Evolutionary conservation across 2,797 vertebrate species (phyloP), one percentile per base, ranked within the genome.

Genomic region (Danionella dracula): DNA sequence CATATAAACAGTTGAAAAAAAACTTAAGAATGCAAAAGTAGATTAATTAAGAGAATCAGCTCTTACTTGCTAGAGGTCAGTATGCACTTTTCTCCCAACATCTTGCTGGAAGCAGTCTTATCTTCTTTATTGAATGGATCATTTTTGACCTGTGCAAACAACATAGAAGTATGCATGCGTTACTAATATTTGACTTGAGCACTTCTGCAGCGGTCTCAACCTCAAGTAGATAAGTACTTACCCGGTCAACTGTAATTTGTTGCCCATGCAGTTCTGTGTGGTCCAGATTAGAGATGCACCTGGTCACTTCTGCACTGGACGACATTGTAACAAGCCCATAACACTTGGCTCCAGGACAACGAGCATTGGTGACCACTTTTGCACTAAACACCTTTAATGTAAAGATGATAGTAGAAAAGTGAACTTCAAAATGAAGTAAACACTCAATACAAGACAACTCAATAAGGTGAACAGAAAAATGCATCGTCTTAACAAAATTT

Each of bases 281-380:
- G 79, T 99, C 93, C 1, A 99, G 90, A 74, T 98, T 96, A 35
- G 93, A 91, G 34, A 98, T 93, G 20, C 96, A 99, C 13, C 96
- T 85, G 1, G 90, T 82, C 73, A 97, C 94, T 68, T 99, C 97
- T 7, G 91, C 87, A 44, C 93, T 93, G 4, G 94, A 96, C 1
- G 96, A 97, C 96, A 99, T 96, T 0, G 94, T 97, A 44, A 99
- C 96, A 72, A 99, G 88, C 53, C 97, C 97, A 0, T 99, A 99
- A 82, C 97, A 99, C 73, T 96, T 97, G 42, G 95, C 93, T 53
- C 97, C 94, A 0, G 97, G 97, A 82, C 96, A 98, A 57, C 95
- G 93, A 40, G 96, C 97, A 59, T 96, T 99, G 57, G 97, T 99
- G 42, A 99, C 96, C 67, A 99, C 96, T 76, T 99, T 99, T 71